Evolutionary conservation across 2,888 invertebrate species (phyloP).

Genomic region (Odontomyia ornata): DNA sequence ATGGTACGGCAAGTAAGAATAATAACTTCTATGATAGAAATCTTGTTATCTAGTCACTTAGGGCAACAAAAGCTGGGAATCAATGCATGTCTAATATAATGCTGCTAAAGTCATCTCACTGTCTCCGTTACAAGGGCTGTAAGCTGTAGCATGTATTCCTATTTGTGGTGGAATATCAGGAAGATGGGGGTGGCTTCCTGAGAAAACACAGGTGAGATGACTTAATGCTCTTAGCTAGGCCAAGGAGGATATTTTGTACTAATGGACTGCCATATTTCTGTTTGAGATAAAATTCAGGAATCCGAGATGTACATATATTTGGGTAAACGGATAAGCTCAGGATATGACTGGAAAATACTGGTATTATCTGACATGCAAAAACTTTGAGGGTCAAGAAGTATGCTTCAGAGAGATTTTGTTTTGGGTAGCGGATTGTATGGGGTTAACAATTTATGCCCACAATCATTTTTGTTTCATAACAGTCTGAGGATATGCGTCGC

Average conservation of each 20-base stretch:
- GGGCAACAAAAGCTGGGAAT: neutral
- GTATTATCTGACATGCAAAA: no score
- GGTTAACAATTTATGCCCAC: no score
- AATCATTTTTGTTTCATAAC: no score
- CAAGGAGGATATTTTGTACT: neutral
- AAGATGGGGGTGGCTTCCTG: neutral
- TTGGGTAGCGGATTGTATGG: no score
- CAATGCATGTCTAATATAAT: neutral
- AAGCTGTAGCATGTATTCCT: neutral
- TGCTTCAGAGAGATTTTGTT: no score
- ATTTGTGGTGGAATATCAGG: neutral
- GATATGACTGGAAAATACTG: neutral
- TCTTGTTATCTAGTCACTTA: slow-evolving; percentile 13
- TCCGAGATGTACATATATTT: neutral
- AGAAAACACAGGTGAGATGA: neutral
- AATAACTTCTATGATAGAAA: slow-evolving; percentile 16
- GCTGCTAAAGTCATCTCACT: neutral
- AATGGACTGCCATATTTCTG: neutral
- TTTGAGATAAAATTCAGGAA: neutral
- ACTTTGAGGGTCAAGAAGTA: no score
- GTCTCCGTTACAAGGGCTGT: neutral
- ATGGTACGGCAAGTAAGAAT: neutral
- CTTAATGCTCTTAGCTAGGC: neutral
- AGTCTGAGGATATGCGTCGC: no score
- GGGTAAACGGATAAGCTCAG: neutral